Evolutionary conservation across 2,888 invertebrate species (phyloP).

Genomic region (Conchocele bisecta): DNA sequence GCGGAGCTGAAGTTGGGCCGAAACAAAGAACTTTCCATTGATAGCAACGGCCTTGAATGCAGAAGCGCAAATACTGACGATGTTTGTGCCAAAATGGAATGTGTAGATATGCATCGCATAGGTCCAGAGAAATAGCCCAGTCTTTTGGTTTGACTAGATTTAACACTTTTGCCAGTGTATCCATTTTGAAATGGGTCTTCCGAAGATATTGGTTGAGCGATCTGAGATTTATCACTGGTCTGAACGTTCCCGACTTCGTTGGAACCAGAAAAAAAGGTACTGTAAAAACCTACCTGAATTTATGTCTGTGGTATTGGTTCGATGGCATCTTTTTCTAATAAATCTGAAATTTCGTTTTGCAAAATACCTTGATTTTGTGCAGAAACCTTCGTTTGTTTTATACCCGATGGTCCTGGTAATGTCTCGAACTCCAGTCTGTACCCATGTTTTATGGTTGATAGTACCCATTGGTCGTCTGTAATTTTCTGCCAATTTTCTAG

Average conservation of each 20-base stretch:
- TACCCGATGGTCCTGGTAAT: conserved; percentile 4
- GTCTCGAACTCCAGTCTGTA: conserved; percentile 24
- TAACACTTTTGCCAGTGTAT: conserved; percentile 28
- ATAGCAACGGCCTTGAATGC: neutral
- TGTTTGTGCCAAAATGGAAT: conserved; percentile 25
- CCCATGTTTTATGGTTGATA: no score
- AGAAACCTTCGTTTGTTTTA: conserved; percentile 18
- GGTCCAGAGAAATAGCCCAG: conserved; percentile 30
- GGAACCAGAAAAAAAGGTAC: conserved; percentile 36
- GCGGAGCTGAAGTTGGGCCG: conserved; percentile 19
- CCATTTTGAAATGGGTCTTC: conserved; percentile 48
- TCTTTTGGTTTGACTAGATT: conserved; percentile 32
- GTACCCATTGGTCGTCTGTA: no score
- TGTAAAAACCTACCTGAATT: conserved; percentile 39
- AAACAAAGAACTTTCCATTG: conserved; percentile 22
- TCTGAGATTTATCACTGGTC: conserved; percentile 49
- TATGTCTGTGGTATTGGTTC: conserved; percentile 10
- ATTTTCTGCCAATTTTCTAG: no score
- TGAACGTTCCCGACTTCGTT: conserved; percentile 33
- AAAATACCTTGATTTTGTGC: conserved; percentile 2
- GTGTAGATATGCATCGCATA: conserved; percentile 33
- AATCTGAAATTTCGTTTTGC: conserved; percentile 32
- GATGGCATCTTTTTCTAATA: conserved; percentile 31
- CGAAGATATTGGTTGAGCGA: conserved; percentile 46
- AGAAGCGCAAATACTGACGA: conserved; percentile 15